phyloP scores from a whole-genome alignment of 2,113 vertebrate genomes.

The Atlantisia rogersi region DNA sequence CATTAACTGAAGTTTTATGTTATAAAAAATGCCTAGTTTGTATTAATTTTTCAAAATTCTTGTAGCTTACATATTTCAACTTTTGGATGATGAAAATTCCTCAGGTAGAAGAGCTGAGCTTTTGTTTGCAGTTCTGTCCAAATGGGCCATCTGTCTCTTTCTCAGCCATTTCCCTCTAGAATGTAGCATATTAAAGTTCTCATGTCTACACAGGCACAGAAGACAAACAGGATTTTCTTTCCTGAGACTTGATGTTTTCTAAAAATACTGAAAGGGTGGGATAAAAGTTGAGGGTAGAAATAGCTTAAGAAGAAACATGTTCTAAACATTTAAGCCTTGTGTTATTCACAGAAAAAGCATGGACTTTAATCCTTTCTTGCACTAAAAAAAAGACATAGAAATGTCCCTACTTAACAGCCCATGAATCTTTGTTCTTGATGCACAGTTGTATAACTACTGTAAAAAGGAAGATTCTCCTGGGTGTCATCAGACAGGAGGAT shows the following conservation, averaged over 20 bases:
- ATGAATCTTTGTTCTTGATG: neutral
- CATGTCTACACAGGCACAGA: neutral
- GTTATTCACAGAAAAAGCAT: neutral
- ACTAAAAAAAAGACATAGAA: neutral
- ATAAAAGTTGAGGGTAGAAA: neutral
- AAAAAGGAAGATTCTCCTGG: neutral
- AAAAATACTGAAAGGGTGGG: neutral
- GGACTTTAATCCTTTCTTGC: neutral
- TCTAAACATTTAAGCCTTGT: neutral
- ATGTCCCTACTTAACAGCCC: neutral
- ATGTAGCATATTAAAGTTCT: neutral
- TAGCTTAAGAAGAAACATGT: neutral
- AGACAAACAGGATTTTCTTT: constrained; percentile 13
- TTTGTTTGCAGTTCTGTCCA: neutral
- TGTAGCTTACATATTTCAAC: neutral
- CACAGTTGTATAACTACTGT: neutral
- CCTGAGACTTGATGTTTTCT: neutral
- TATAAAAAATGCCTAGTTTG: neutral
- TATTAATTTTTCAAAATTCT: neutral
- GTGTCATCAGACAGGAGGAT: neutral
- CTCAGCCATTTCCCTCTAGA: neutral
- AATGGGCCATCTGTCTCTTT: constrained; percentile 47
- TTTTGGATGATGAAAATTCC: neutral
- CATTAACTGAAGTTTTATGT: neutral
- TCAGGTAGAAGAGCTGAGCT: constrained; percentile 8